Percentiles rank a stretch among this genome's conserved stretches.
Evolutionary conservation across 2,797 vertebrate genomes (phyloP).

Genomic region (Mus caroli): DNA sequence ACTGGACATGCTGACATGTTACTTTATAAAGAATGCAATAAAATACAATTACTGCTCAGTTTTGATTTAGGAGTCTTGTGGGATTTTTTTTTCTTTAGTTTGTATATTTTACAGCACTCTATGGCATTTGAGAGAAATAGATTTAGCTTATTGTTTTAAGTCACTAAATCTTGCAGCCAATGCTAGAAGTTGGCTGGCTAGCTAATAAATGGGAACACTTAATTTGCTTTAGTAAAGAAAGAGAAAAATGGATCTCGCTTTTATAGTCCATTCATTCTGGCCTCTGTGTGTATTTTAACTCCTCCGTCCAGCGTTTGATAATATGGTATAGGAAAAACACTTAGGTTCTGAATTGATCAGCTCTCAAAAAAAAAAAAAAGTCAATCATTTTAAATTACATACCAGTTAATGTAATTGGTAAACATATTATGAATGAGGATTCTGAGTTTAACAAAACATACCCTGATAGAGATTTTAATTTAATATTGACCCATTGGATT

Average conservation of each 20-base stretch:
- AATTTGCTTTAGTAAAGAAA: slow-evolving; percentile 62
- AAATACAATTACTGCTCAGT: slow-evolving; percentile 83
- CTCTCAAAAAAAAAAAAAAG: slow-evolving; percentile 58
- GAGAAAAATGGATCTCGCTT: slow-evolving; percentile 61
- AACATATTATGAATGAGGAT: slow-evolving; percentile 54
- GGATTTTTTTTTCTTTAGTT: slow-evolving; percentile 72
- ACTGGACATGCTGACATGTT: slow-evolving; percentile 73
- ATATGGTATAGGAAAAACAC: slow-evolving; percentile 28
- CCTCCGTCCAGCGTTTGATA: slow-evolving; percentile 26
- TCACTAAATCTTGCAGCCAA: slow-evolving; percentile 80
- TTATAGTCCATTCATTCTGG: slow-evolving; percentile 62
- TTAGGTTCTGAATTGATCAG: slow-evolving; percentile 60
- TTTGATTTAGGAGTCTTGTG: slow-evolving; percentile 81
- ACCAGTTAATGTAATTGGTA: slow-evolving; percentile 45
- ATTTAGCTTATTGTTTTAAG: slow-evolving; percentile 86
- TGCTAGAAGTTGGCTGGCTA: slow-evolving; percentile 79
- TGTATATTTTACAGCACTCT: slow-evolving; percentile 77
- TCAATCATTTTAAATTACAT: slow-evolving; percentile 70
- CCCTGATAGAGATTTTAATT: slow-evolving; percentile 61
- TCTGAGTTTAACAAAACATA: slow-evolving; percentile 58
- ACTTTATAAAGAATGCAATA: slow-evolving; percentile 82
- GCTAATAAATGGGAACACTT: slow-evolving; percentile 82
- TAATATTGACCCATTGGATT: slow-evolving; percentile 36
- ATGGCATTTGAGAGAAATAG: slow-evolving; percentile 69
- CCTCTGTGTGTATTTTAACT: slow-evolving; percentile 57